Conservation (phyloP, 2,888 invertebrate genomes). For the Synergus laeviventris region DNA sequence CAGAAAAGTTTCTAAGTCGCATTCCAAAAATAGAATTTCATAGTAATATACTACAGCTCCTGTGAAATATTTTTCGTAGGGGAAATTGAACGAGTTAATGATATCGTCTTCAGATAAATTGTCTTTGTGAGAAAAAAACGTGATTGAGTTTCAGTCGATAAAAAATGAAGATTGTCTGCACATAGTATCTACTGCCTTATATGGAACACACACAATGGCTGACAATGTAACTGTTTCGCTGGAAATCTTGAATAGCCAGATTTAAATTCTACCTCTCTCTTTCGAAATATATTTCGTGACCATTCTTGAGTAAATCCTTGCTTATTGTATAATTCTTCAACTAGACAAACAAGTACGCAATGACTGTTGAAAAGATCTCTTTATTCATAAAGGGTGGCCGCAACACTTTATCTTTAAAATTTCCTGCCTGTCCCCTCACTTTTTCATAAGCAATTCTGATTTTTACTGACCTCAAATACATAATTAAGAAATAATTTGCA, state of each 20-base stretch:
- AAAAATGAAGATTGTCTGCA: conserved; percentile 29
- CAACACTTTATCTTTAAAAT: too few species aligned
- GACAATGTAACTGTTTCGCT: conserved; percentile 34
- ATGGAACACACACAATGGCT: conserved; percentile 28
- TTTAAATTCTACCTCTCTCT: conserved; percentile 37
- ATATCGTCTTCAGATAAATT: not conserved
- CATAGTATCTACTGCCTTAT: conserved; percentile 7
- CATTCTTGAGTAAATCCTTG: not conserved
- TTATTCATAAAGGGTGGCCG: not conserved
- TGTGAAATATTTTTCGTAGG: not conserved
- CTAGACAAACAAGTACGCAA: not conserved
- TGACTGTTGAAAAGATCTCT: not conserved
- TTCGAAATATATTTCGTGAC: conserved; percentile 11
- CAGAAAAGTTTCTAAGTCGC: not conserved
- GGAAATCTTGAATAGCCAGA: not conserved
- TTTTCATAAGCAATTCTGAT: too few species aligned
- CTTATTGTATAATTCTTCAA: not conserved
- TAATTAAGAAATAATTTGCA: too few species aligned
- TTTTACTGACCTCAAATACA: too few species aligned
- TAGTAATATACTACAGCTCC: not conserved
- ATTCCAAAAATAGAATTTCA: not conserved
- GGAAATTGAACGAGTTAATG: not conserved
- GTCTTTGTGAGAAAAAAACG: not conserved
- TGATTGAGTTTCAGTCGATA: not conserved
- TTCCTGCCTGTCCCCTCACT: too few species aligned